These are phyloP conservation scores for Sigmodon hispidus DNA, from an alignment of 2,113 vertebrate genomes.

Conservation along the genomic window DNA sequence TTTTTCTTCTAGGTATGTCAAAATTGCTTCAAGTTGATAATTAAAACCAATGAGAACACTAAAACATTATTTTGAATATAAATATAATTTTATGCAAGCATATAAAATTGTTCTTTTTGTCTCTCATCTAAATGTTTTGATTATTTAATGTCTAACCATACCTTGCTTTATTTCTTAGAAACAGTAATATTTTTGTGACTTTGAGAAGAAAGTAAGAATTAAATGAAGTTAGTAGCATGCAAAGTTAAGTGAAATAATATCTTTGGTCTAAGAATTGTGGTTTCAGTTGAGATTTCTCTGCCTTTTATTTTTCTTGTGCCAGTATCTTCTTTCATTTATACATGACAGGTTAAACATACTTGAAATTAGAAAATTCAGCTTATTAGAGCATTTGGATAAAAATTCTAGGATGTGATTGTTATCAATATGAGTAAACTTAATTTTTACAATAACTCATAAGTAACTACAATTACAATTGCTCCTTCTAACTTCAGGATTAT, in stretches of 20 bases:
- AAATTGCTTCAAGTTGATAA: neutral
- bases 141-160: neutral
- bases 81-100: constrained; percentile 5
- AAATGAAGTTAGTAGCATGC: neutral
- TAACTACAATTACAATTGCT: neutral
- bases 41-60: neutral
- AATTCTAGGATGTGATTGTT: neutral
- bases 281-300: neutral
- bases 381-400: neutral
- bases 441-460: neutral
- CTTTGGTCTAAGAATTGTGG: neutral
- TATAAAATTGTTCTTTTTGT: neutral
- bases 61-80: neutral
- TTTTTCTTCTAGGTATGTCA: neutral
- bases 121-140: neutral
- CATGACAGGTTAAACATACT: neutral
- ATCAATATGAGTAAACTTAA: neutral
- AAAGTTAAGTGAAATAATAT: neutral
- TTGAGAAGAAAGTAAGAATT: neutral
- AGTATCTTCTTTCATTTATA: neutral
- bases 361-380: neutral
- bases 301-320: neutral
- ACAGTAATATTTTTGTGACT: constrained; percentile 10
- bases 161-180: neutral
- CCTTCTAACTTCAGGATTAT: neutral